Evolutionary conservation across 2,888 invertebrate species (phyloP).

Genomic region (Beris morrisii): DNA sequence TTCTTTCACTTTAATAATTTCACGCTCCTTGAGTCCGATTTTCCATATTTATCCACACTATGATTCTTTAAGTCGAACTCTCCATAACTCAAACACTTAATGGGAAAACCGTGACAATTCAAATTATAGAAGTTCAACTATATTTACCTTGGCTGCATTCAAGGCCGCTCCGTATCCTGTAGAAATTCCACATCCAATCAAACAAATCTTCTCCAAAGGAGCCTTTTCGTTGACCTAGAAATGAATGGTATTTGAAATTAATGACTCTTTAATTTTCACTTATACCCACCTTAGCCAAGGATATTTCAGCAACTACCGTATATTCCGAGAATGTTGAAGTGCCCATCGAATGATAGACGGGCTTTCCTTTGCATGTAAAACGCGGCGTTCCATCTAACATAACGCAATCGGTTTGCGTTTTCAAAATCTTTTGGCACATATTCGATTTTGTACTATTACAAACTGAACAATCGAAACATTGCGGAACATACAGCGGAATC

Average conservation of each 20-base stretch:
- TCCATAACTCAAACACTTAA: too few relatives aligned
- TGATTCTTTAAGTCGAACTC: too few relatives aligned
- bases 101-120: too few relatives aligned
- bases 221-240: conserved; percentile 70
- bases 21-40: too few relatives aligned
- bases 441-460: conserved; percentile 96
- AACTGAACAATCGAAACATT: conserved; percentile 95
- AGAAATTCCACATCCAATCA: conserved; percentile 90
- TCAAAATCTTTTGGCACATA: conserved; percentile 89
- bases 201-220: conserved; percentile 82
- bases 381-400: conserved; percentile 91
- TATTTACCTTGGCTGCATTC: conserved; percentile 83
- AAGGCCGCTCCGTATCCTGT: conserved; percentile 95
- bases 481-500: conserved; percentile 94
- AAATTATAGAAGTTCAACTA: too few relatives aligned
- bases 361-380: conserved; percentile 68
- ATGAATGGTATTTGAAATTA: conserved; percentile 5
- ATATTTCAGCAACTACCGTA: conserved; percentile 92
- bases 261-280: neutral
- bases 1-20: too few relatives aligned
- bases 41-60: too few relatives aligned
- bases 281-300: conserved; percentile 78
- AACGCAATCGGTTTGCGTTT: conserved; percentile 82
- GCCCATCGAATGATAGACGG: conserved; percentile 93
- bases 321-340: conserved; percentile 93